Percentiles rank a stretch among this genome's conserved stretches.
phyloP scores from a whole-genome alignment of 1,140 invertebrate species.

The Magallana gigas region DNA sequence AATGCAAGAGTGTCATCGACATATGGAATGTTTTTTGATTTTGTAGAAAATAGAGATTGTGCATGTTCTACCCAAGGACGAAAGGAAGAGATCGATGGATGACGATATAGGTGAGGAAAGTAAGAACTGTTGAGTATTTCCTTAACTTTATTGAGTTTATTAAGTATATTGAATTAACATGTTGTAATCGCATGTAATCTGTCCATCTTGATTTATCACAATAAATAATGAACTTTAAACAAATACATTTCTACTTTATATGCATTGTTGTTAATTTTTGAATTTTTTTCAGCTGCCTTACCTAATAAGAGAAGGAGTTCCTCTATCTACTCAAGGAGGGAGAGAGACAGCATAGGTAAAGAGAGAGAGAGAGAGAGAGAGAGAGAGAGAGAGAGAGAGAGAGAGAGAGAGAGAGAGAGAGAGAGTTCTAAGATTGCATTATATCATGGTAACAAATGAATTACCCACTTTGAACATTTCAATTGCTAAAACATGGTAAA shows the following conservation, averaged over 20 bases:
- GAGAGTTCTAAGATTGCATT: neutral
- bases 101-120: slow-evolving; percentile 23
- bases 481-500: too few relatives aligned
- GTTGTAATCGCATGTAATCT: too few relatives aligned
- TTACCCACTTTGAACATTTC: too few relatives aligned
- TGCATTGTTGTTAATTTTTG: neutral
- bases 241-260: neutral
- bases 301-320: slow-evolving; percentile 35
- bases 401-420: neutral
- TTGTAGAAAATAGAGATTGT: slow-evolving; percentile 56
- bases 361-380: neutral
- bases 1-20: too few relatives aligned
- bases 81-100: slow-evolving; percentile 39
- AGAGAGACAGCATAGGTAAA: slow-evolving; percentile 16
- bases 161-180: neutral
- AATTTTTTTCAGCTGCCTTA: neutral
- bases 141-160: neutral
- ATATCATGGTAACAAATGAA: too few relatives aligned
- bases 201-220: too few relatives aligned
- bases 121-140: neutral
- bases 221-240: too few relatives aligned
- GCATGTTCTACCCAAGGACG: slow-evolving; percentile 52
- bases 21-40: too few relatives aligned
- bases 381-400: neutral
- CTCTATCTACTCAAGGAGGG: slow-evolving; percentile 14